A percentile compares a stretch with the other conserved stretches of the same genome.
Evolutionary conservation across 2,113 vertebrate genomes (phyloP).

Genomic region (Neodontobutis hainanensis): DNA sequence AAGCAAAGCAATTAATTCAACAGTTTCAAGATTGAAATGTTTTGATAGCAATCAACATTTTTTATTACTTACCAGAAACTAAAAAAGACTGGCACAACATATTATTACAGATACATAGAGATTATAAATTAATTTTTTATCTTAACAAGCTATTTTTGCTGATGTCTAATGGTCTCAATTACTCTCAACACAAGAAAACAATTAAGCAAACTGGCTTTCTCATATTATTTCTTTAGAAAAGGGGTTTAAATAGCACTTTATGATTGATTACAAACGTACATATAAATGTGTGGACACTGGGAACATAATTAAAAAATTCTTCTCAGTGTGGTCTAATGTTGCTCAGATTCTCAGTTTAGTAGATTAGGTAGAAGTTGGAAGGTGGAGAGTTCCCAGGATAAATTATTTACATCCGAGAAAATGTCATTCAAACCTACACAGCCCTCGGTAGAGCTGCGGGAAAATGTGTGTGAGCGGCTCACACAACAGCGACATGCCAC

Average conservation of each 20-base stretch:
- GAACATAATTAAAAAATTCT: too few relatives aligned
- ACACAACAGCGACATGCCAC: too few relatives aligned
- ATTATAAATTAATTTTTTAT: conserved; percentile 47
- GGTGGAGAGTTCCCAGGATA: too few relatives aligned
- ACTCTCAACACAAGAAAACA: conserved; percentile 43
- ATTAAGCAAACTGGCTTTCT: conserved; percentile 23
- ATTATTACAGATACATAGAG: conserved; percentile 35
- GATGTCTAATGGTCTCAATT: conserved; percentile 50
- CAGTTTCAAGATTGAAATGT: not conserved
- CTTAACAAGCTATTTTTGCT: conserved; percentile 47
- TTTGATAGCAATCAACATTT: conserved; percentile 8
- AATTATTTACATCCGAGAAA: too few relatives aligned
- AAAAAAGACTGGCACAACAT: not conserved
- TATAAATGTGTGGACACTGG: not conserved
- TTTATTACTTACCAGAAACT: not conserved
- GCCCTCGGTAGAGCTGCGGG: too few relatives aligned
- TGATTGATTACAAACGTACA: not conserved
- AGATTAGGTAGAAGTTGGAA: not conserved
- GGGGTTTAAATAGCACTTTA: not conserved
- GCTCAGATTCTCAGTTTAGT: not conserved
- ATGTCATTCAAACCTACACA: too few relatives aligned
- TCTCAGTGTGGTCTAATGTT: too few relatives aligned
- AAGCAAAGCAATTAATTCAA: not conserved
- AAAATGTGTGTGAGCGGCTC: too few relatives aligned
- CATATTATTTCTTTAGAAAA: not conserved